Base-by-base conservation (phyloP, 2,888 invertebrate genomes). In the Heteromurus nitidus region DNA sequence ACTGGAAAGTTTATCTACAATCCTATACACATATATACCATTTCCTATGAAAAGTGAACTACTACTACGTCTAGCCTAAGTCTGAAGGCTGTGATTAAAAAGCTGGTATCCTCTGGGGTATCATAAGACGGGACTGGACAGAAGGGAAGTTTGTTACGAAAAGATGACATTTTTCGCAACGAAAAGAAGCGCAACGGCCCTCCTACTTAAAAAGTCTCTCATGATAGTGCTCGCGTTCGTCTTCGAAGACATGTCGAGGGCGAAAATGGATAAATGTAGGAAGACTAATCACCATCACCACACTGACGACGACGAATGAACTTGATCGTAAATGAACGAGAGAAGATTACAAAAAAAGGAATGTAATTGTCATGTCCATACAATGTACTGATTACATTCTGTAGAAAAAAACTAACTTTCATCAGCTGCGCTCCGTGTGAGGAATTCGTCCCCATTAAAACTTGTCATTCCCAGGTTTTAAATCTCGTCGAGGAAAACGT, bases 51-150 rank as follows among this genome's bases (percentile, higher is more conserved):
- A 47, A 5, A 16, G 47, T 5, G 20, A 22, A 3, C 55, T 5
- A 7, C 7, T 7, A 20, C 3, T 24, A 55, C 55, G 22, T 36
- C 36, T 13, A 55, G 7, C 24, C 3, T n/a, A 24, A 11, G 20
- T 20, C 7, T 16, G 22, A 55, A 36, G n/a, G 5, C 64, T 30
- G 64, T 64, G 64, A 64, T 64, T 64, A n/a, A 64, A 36, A 64
- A 64, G 22, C 44, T 9, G 36, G 2, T 22, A 20, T 64, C 18
- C 64, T 16, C 64, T 64, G 36, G 64, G 36, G 64, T 13, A 64
- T 64, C 42, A 22, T 42, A 64, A 64, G 64, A 64, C 64, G 20
- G 42, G 31, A 24, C n/a, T n/a, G 7, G n/a, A 50, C 18, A 18
- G n/a, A 11, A 50, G n/a, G 5, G n/a, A 50, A 50, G 11, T 36